Evolutionary conservation across 2,113 vertebrate species (phyloP).

Genomic region (Macaca mulatta): DNA sequence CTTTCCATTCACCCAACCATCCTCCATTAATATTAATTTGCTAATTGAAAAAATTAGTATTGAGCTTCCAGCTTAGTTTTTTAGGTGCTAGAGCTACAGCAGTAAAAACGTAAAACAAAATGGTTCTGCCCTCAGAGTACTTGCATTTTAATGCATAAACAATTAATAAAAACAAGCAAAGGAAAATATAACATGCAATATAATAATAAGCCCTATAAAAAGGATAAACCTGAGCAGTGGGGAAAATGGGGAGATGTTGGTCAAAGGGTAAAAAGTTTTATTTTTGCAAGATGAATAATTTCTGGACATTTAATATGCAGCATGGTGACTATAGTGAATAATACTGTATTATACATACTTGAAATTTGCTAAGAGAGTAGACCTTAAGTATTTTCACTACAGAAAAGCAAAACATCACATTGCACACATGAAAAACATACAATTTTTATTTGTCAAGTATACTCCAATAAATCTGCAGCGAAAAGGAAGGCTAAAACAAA

Average conservation of each 20-base stretch:
- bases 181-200: background rate
- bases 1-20: background rate
- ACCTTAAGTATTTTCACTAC: background rate
- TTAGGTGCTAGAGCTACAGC: background rate
- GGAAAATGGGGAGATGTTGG: background rate
- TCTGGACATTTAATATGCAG: background rate
- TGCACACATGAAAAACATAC: background rate
- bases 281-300: background rate
- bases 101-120: background rate
- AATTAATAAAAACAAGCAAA: background rate
- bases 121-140: background rate
- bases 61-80: background rate
- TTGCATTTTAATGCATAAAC: background rate
- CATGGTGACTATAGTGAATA: background rate
- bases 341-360: background rate
- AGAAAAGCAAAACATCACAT: background rate
- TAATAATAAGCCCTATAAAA: background rate
- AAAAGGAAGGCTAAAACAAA: background rate
- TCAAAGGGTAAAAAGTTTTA: background rate
- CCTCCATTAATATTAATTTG: background rate
- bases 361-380: background rate
- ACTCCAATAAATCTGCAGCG: background rate
- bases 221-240: too few relatives aligned
- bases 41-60: background rate
- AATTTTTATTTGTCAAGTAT: background rate